Evolutionary conservation across 2,797 vertebrate species (phyloP).

Genomic region (Lateolabrax maculatus): DNA sequence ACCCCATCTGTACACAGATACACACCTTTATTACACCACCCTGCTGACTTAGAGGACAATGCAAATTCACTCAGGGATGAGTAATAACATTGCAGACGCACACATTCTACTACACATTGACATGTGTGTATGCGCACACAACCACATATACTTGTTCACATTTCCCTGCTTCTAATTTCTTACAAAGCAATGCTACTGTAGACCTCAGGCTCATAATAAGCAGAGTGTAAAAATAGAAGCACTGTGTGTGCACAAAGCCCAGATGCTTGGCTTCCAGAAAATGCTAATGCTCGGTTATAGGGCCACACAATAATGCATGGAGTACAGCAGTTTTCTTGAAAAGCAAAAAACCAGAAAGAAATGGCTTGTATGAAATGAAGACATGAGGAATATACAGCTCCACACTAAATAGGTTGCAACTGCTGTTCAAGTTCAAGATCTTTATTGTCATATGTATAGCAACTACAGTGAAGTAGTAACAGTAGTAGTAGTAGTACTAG

Average conservation of each 20-base stretch:
- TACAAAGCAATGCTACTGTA: slow-evolving; percentile 65
- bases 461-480: too few species aligned
- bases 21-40: slow-evolving; percentile 48
- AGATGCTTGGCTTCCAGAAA: slow-evolving; percentile 72
- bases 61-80: slow-evolving; percentile 68
- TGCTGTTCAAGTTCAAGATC: background rate
- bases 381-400: background rate
- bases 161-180: slow-evolving; percentile 69
- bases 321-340: slow-evolving; percentile 40
- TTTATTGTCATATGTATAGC: too few species aligned
- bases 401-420: background rate
- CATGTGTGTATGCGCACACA: slow-evolving; percentile 9
- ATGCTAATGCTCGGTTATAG: slow-evolving; percentile 69
- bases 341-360: slow-evolving; percentile 32
- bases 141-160: slow-evolving; percentile 22
- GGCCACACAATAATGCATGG: slow-evolving; percentile 36
- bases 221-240: slow-evolving; percentile 78
- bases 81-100: slow-evolving; percentile 61
- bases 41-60: slow-evolving; percentile 74
- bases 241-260: slow-evolving; percentile 74
- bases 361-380: slow-evolving; percentile 2
- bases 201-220: slow-evolving; percentile 74
- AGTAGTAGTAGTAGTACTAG: too few species aligned
- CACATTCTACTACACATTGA: slow-evolving; percentile 21
- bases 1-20: background rate